Conservation (phyloP, 2,888 invertebrate species). For the Troglohyphantes excavatus region DNA sequence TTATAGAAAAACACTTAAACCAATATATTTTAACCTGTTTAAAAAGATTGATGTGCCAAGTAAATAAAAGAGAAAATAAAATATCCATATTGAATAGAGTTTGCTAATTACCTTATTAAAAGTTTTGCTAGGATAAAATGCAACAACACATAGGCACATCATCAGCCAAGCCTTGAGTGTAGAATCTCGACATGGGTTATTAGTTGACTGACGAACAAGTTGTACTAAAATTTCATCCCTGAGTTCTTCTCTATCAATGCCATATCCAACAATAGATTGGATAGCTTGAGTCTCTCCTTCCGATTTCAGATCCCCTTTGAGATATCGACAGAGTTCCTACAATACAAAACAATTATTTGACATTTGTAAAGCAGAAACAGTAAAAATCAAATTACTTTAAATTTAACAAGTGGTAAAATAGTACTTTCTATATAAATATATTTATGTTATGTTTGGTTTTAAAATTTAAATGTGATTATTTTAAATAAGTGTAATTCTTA, state of each 20-base stretch:
- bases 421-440: no score
- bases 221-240: slow-evolving; percentile 91
- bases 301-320: slow-evolving; percentile 92
- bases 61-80: not conserved
- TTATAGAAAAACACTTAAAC: no score
- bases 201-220: slow-evolving; percentile 85
- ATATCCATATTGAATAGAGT: not conserved
- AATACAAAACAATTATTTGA: no score
- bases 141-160: slow-evolving; percentile 93
- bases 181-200: slow-evolving; percentile 92
- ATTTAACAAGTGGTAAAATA: no score
- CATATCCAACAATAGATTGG: slow-evolving; percentile 92
- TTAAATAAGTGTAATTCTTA: no score
- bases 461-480: no score
- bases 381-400: no score
- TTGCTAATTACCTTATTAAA: slow-evolving; percentile 87
- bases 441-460: no score
- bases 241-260: slow-evolving; percentile 94
- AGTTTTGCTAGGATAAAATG: slow-evolving; percentile 94
- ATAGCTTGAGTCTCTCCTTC: slow-evolving; percentile 92
- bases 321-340: slow-evolving; percentile 86
- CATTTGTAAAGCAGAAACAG: no score
- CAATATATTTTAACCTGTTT: not conserved
- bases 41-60: not conserved
- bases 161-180: slow-evolving; percentile 93